Base-by-base conservation (phyloP, 2,888 invertebrate species). In the Eristalis intricaria region DNA sequence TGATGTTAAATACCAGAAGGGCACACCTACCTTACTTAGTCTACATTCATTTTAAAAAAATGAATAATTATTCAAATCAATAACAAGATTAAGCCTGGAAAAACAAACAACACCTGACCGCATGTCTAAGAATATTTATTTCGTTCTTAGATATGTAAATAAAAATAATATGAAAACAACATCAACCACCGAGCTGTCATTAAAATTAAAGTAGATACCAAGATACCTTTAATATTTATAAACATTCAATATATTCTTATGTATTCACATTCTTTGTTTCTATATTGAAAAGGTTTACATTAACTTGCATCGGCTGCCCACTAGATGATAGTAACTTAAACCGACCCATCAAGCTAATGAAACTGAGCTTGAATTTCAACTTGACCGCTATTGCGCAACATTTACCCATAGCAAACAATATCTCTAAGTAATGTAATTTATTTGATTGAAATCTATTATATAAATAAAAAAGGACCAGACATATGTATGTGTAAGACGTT, bases 331-430 rank as follows among this genome's bases (percentile, higher is more conserved):
- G 84, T 66, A 84, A 84, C 50, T 68, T 56, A 80, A 80, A 66
- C 70, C 84, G 71, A 66, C 66, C 65, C 66, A 84, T 75, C 80
- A 84, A 71, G 38, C 23, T 56, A 63, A 78, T 82, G 73, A 61
- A 77, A 85, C 74, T 73, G 64, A 85, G 69, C 77, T 82, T 68
- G 2, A 26, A 63, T 80, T 64, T 77, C 68, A 73, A 26, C 26
- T 68, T 76, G 64, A 69, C 50, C 68, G 64, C 15, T 70, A 23
- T 77, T 81, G 77, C 65, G 23, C 29, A 77, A 85, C 73, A 15
- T 74, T 74, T 65, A 50, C 77, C 22, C 38, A 32, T 61, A 50
- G 32, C 73, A 79, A 50, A 50, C 22, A 74, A 35, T 68, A 56
- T 40, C 40, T 22, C 26, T 22, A 8, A 43, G 29, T 43, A 66